Conservation (phyloP, 92 coral and sea anemone genomes). For the Bergia puertoricense region DNA sequence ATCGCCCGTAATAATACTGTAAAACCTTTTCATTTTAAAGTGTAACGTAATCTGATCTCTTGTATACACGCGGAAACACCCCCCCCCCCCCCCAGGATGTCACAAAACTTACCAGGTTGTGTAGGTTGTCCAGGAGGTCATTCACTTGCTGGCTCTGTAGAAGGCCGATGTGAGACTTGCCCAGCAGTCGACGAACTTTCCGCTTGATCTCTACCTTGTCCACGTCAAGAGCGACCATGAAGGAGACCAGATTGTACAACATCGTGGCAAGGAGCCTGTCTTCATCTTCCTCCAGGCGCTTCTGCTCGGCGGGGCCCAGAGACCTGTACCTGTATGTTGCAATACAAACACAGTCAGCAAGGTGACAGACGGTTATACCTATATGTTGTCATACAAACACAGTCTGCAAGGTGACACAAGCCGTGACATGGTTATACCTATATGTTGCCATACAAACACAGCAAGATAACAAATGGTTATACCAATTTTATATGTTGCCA, state of each 20-base stretch:
- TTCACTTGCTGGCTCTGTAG: conserved; percentile 87
- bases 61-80: neutral
- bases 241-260: conserved; percentile 85
- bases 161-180: conserved; percentile 94
- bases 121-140: conserved; percentile 80
- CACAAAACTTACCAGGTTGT: conserved; percentile 70
- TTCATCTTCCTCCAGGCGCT: conserved; percentile 93
- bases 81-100: neutral
- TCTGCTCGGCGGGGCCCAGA: conserved; percentile 88
- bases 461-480: no score
- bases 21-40: no score
- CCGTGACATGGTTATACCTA: neutral
- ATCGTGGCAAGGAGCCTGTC: conserved; percentile 88
- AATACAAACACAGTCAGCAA: neutral
- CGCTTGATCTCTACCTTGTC: conserved; percentile 69
- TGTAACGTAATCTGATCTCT: no score
- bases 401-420: no score
- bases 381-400: neutral
- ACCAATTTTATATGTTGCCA: neutral
- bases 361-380: neutral
- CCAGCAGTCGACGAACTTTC: conserved; percentile 91
- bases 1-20: no score
- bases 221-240: conserved; percentile 84
- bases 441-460: neutral
- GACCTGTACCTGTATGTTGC: conserved; percentile 73